Evolutionary conservation across 2,888 invertebrate species (phyloP).

Genomic region (Ferrisia virgata): DNA sequence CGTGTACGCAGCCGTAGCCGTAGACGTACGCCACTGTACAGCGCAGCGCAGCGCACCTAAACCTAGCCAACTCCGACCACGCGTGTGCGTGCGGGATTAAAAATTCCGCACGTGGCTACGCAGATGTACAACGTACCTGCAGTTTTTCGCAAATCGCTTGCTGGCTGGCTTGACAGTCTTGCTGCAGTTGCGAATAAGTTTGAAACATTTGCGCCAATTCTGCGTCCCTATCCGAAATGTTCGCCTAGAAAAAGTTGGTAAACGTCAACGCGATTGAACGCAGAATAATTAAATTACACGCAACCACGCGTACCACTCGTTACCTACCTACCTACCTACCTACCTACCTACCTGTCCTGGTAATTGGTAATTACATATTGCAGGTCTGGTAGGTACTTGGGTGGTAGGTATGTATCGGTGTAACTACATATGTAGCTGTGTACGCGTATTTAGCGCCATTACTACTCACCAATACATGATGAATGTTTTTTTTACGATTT

Average conservation of each 20-base stretch:
- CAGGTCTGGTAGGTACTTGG: neutral
- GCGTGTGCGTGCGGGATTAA: no score
- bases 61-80: no score
- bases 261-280: neutral
- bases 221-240: constrained; percentile 57
- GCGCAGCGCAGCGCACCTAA: no score
- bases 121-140: constrained; percentile 53
- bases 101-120: no score
- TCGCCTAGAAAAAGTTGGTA: constrained; percentile 48
- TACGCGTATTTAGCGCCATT: neutral
- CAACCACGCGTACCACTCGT: no score
- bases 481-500: constrained; percentile 52
- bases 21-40: no score
- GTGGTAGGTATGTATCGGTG: neutral
- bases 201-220: constrained; percentile 64
- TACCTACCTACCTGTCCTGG: no score
- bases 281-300: no score
- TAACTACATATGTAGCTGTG: no score
- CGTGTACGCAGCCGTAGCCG: no score
- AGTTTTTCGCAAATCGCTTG: constrained; percentile 56
- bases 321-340: no score
- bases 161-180: constrained; percentile 57
- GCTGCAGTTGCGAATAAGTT: constrained; percentile 64
- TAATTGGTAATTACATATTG: no score
- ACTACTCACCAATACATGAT: neutral